Evolutionary conservation across 2,797 vertebrate genomes (phyloP).

Genomic region (Pterois miles): DNA sequence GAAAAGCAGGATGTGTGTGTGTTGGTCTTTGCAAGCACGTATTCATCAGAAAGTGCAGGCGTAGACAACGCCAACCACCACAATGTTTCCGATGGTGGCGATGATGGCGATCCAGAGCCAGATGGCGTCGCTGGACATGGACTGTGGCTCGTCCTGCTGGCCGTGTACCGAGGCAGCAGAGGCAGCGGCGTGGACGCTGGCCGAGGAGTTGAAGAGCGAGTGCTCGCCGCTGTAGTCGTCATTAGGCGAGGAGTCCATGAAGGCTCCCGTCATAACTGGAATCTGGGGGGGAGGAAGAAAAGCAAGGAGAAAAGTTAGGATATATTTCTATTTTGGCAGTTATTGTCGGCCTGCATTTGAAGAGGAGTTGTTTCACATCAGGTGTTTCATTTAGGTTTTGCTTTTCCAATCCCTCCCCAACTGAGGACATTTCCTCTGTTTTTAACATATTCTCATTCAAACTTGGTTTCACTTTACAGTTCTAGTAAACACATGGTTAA

Average conservation of each 20-base stretch:
- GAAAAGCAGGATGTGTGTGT: slow-evolving; percentile 18
- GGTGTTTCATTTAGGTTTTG: not conserved
- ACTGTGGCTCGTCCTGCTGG: slow-evolving; percentile 88
- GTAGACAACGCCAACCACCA: slow-evolving; percentile 96
- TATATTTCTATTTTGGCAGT: not conserved
- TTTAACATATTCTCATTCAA: not conserved
- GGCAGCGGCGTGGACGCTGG: slow-evolving; percentile 89
- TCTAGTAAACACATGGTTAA: too few relatives aligned
- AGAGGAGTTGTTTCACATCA: not conserved
- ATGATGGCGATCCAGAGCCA: slow-evolving; percentile 98
- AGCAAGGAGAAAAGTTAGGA: not conserved
- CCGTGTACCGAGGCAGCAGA: slow-evolving; percentile 82
- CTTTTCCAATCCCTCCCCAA: not conserved
- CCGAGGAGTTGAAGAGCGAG: slow-evolving; percentile 96
- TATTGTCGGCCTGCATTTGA: not conserved
- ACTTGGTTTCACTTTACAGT: not conserved
- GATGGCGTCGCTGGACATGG: slow-evolving; percentile 94
- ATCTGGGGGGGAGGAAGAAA: slow-evolving; percentile 79
- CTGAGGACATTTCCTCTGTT: not conserved
- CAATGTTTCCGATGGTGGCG: slow-evolving; percentile 98
- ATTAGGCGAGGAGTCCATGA: slow-evolving; percentile 96
- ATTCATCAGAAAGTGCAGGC: slow-evolving; percentile 94
- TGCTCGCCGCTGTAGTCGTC: slow-evolving; percentile 96
- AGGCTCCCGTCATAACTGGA: slow-evolving; percentile 97
- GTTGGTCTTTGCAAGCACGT: slow-evolving; percentile 20